phyloP scores from a whole-genome alignment of 2,888 invertebrate species.

The Polyommatus icarus region DNA sequence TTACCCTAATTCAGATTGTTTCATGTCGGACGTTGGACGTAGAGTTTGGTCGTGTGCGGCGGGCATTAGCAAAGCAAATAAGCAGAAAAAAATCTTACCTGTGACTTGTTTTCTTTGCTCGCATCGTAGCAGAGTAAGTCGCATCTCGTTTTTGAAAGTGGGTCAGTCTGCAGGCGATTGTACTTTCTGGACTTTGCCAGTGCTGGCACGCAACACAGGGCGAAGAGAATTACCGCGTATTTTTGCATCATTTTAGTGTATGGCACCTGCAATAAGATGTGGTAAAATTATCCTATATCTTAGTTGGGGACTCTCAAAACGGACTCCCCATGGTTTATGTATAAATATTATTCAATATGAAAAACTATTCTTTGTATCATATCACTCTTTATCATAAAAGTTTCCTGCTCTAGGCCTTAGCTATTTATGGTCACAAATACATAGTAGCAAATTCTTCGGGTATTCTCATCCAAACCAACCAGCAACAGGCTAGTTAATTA shows the following conservation, averaged over 20 bases:
- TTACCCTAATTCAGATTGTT: neutral
- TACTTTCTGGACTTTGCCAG: slow-evolving; percentile 59
- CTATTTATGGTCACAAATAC: no score
- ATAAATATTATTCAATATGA: no score
- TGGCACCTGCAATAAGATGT: slow-evolving; percentile 8
- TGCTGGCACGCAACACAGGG: slow-evolving; percentile 53
- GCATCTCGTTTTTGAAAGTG: slow-evolving; percentile 81
- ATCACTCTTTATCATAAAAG: no score
- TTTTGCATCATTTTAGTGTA: slow-evolving; percentile 52
- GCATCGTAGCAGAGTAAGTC: slow-evolving; percentile 79
- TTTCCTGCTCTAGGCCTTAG: no score
- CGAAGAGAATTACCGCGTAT: slow-evolving; percentile 50
- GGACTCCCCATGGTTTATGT: no score
- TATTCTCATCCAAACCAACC: no score
- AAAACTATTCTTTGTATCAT: no score
- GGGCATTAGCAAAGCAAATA: neutral
- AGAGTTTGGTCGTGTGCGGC: neutral
- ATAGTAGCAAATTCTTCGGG: no score
- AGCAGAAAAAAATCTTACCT: slow-evolving; percentile 51
- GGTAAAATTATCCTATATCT: no score
- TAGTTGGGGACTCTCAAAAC: no score
- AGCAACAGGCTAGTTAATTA: no score
- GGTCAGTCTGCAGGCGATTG: slow-evolving; percentile 69
- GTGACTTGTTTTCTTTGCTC: slow-evolving; percentile 59
- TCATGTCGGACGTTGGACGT: neutral